These are phyloP conservation scores for Dicrurus megarhynchus DNA, from an alignment of 2,113 vertebrate species.

Conservation along the genomic window DNA sequence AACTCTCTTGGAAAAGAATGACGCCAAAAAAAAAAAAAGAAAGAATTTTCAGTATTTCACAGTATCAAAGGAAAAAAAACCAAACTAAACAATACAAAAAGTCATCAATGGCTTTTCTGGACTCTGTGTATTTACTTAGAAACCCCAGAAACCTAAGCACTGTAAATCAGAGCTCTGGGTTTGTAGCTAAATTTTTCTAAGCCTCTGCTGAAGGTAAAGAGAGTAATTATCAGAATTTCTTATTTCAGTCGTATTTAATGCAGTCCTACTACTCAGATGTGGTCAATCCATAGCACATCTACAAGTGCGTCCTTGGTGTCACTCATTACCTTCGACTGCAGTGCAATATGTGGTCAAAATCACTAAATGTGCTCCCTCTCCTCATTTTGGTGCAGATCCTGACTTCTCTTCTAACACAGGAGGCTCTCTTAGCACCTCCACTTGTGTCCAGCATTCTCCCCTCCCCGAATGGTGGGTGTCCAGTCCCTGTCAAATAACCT, in stretches of 20 bases:
- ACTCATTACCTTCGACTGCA: background rate
- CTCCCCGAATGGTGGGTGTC: background rate
- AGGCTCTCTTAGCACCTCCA: background rate
- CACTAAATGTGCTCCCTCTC: background rate
- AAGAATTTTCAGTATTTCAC: background rate
- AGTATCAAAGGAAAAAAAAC: background rate
- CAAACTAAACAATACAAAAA: no score
- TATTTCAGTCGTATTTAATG: fast-evolving
- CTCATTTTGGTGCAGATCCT: background rate
- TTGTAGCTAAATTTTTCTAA: background rate
- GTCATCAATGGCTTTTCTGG: background rate
- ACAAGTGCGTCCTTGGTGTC: background rate
- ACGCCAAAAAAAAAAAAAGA: background rate
- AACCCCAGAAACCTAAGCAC: background rate
- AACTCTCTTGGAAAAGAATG: background rate
- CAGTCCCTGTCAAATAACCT: background rate
- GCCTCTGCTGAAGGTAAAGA: background rate
- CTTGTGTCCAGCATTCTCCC: background rate
- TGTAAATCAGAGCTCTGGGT: background rate
- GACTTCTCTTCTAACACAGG: background rate
- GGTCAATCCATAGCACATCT: background rate
- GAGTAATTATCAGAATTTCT: background rate
- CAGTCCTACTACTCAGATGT: background rate
- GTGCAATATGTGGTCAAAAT: background rate
- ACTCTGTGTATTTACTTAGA: background rate